A percentile compares a stretch with the other conserved stretches of the same genome.
These are phyloP conservation scores for Seladonia tumulorum DNA, from an alignment of 2,888 invertebrate genomes.

Conservation along the genomic window DNA sequence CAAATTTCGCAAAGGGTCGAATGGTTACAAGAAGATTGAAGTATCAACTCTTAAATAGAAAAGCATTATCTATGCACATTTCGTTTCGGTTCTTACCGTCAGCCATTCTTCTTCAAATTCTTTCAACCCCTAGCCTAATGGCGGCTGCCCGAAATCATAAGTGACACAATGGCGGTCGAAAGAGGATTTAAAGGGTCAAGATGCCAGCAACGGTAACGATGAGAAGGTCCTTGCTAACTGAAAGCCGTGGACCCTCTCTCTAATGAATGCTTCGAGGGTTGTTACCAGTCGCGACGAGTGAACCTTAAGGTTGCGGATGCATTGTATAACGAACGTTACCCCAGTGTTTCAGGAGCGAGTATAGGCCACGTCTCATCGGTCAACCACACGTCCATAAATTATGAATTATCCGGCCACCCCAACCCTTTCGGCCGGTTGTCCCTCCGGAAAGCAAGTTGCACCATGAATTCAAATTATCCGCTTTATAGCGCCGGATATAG, in stretches of 20 bases:
- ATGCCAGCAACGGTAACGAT: background rate
- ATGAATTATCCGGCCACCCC: slow-evolving; percentile 69
- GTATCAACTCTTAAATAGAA: too few relatives aligned
- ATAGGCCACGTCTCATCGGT: slow-evolving; percentile 62
- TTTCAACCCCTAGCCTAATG: background rate
- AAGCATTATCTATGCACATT: too few relatives aligned
- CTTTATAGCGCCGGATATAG: slow-evolving; percentile 60
- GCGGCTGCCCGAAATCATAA: background rate
- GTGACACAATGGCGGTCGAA: background rate
- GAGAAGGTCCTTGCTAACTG: background rate
- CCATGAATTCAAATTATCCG: slow-evolving; percentile 79
- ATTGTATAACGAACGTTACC: slow-evolving; percentile 56
- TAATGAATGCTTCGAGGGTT: slow-evolving; percentile 43
- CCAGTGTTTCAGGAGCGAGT: slow-evolving; percentile 48
- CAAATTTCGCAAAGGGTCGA: too few relatives aligned
- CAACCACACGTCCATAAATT: slow-evolving; percentile 73
- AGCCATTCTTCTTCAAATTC: background rate
- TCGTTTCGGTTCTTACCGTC: background rate
- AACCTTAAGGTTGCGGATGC: slow-evolving; percentile 63
- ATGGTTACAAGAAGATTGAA: too few relatives aligned
- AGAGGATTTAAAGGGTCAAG: background rate
- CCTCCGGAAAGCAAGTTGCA: slow-evolving; percentile 77
- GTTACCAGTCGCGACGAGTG: slow-evolving; percentile 59
- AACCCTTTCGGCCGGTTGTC: slow-evolving; percentile 71
- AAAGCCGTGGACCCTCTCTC: slow-evolving; percentile 4